Evolutionary conservation across 2,888 invertebrate species (phyloP), one percentile per base, ranked within the genome.

Genomic region (Volucella bombylans): DNA sequence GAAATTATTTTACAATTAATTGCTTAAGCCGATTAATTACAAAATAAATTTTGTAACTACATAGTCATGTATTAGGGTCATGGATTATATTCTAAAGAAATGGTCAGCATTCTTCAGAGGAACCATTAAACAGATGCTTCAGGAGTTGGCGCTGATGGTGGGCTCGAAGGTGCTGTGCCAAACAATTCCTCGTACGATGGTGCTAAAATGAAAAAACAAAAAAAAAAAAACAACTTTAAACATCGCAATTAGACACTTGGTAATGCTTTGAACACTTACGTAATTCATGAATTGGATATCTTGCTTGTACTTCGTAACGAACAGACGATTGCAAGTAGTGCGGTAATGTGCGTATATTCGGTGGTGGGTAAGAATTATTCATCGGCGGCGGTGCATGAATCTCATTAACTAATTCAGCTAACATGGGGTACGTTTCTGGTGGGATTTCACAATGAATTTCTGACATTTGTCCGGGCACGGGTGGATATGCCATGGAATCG

Each of bases 121-220:
- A 8, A 12, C 11, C 10, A 12, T 67, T 62, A 81, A 52, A 72
- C 68, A 50, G 81, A 74, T 15, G 85, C 68, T 1, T 85, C 71
- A 12, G 81, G 81, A 9, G 85, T 64, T 54, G 85, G 81, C 9
- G 81, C 80, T 50, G 81, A 74, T n/a, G 80, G 80, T 39, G 79
- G 65, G 11, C 43, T 80, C 31, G 90, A 61, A n/a, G 45, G 23
- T 49, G 90, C 88, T 67, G 80, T 88, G 52, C 92, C 92, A 86
- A 91, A 92, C 18, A 92, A 88, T 87, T 92, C 92, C 23, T 91
- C 91, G 74, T 92, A 92, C 4, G 92, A 91, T 57, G 91, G 91
- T 45, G 91, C 91, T 91, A 81, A 12, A 87, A 87, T 47, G 6
- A 64, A 67, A 52, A 2, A 23, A 3, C 1, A 23, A 23, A 23